Conservation (phyloP, 2,888 invertebrate genomes). For the Phengaris arion region DNA sequence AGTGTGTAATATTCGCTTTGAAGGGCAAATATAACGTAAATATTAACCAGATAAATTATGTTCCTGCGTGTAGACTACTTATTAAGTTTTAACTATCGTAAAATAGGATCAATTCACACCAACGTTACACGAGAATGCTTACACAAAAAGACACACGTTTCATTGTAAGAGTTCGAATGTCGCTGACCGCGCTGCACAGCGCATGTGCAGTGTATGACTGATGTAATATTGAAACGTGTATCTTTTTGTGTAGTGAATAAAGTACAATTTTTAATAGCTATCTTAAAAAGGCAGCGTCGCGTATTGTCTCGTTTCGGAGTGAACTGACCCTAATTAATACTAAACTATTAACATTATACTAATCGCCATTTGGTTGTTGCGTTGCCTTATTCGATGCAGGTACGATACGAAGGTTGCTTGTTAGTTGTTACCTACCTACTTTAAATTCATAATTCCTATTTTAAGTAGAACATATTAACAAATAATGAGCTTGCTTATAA, state of each 20-base stretch:
- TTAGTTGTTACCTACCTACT: background rate
- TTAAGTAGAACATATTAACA: background rate
- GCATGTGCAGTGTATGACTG: too few relatives aligned
- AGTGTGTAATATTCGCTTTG: conserved; percentile 9
- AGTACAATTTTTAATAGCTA: too few relatives aligned
- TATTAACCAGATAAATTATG: conserved; percentile 19
- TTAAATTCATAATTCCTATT: background rate
- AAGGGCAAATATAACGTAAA: conserved; percentile 14
- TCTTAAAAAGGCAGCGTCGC: too few relatives aligned
- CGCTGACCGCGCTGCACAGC: too few relatives aligned
- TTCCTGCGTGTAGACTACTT: background rate
- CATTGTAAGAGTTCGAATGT: too few relatives aligned
- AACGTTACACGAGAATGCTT: too few relatives aligned
- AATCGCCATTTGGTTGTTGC: background rate
- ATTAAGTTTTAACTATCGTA: background rate
- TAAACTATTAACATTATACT: background rate
- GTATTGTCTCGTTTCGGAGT: too few relatives aligned
- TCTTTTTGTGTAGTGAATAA: too few relatives aligned
- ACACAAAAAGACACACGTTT: too few relatives aligned
- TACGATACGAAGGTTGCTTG: background rate
- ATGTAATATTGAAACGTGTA: too few relatives aligned
- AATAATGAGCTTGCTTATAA: background rate
- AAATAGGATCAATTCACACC: background rate
- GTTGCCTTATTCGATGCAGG: too few relatives aligned
- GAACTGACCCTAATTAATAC: background rate